phyloP scores from a whole-genome alignment of 30 jellyfish, hydroid and myxozoan genomes.

The Catostylus mosaicus region DNA sequence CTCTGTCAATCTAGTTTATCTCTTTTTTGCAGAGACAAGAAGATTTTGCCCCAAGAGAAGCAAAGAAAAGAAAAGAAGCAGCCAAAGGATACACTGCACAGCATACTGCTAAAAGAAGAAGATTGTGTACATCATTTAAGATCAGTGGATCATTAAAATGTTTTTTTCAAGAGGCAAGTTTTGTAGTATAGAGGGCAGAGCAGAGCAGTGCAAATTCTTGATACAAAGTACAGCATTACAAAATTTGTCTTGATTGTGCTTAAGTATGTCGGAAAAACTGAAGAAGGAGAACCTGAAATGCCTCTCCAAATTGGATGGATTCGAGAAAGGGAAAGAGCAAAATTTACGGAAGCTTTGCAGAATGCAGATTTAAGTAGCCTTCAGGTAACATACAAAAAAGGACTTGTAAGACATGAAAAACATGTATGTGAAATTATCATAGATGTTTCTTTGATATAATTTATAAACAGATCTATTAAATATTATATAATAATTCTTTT shows the following conservation, averaged over 20 bases:
- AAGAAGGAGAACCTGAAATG: background rate
- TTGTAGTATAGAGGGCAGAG: conserved; percentile 1
- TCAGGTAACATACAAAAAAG: background rate
- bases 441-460: no score
- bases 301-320: conserved; percentile 7
- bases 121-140: conserved; percentile 1
- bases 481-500: no score
- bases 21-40: background rate
- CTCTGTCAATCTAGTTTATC: background rate
- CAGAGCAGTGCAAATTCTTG: conserved; percentile 2
- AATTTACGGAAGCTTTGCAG: background rate
- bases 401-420: no score
- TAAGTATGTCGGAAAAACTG: background rate
- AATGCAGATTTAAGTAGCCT: conserved; percentile 5
- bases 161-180: conserved; percentile 4
- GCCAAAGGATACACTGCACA: conserved; percentile 5
- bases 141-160: background rate
- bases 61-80: conserved; percentile 4
- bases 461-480: no score
- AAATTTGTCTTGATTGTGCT: background rate
- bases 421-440: no score
- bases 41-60: background rate
- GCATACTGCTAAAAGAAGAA: conserved; percentile 5
- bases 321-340: conserved; percentile 1
- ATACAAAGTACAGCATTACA: background rate